phyloP scores from a whole-genome alignment of 1,140 invertebrate genomes.

The Ptiloglossa arizonensis region DNA sequence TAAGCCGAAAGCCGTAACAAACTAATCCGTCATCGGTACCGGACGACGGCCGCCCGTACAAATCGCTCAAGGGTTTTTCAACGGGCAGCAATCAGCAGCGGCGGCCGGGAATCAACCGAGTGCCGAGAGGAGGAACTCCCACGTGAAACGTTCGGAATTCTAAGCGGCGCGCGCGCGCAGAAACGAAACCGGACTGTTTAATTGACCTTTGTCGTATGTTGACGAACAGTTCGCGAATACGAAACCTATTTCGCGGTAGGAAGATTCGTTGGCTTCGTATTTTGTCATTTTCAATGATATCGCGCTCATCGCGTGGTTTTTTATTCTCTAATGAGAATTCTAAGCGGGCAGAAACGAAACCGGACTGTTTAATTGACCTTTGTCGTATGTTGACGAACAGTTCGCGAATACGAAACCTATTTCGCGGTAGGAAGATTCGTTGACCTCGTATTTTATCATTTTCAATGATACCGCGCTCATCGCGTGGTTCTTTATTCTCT shows the following conservation, averaged over 20 bases:
- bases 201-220: not conserved
- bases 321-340: too few relatives aligned
- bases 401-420: too few relatives aligned
- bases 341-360: not conserved
- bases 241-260: too few relatives aligned
- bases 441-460: too few relatives aligned
- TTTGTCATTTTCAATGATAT: too few relatives aligned
- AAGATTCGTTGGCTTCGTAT: too few relatives aligned
- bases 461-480: too few relatives aligned
- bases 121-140: not conserved
- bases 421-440: too few relatives aligned
- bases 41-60: conserved; percentile 51
- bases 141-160: not conserved
- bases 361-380: not conserved
- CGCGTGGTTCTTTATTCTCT: too few relatives aligned
- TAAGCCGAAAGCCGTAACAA: conserved; percentile 69
- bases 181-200: not conserved
- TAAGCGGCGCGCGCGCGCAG: not conserved
- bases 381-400: not conserved
- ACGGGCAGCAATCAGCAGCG: conserved; percentile 32
- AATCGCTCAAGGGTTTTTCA: conserved; percentile 45
- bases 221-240: too few relatives aligned
- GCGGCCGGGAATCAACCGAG: conserved; percentile 14
- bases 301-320: too few relatives aligned
- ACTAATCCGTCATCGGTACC: conserved; percentile 73